Percentiles rank a stretch among this genome's conserved stretches.
phyloP scores from a whole-genome alignment of 2,113 vertebrate genomes.

The Butorides virescens region DNA sequence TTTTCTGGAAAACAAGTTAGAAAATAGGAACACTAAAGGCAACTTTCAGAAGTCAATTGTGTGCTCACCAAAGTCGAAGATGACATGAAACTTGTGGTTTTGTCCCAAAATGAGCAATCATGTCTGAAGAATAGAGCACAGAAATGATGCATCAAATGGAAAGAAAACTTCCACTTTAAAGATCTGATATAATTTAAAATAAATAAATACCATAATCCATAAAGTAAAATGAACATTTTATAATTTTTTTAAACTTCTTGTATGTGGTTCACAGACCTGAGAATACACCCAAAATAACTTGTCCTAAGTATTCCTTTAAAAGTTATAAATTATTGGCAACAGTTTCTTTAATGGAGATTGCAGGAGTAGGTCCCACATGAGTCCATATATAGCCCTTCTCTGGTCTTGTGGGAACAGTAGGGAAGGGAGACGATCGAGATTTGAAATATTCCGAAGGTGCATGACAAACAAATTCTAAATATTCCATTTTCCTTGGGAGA shows the following conservation, averaged over 20 bases:
- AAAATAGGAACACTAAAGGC: not conserved
- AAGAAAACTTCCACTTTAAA: not conserved
- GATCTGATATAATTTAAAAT: not conserved
- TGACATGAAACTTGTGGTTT: not conserved
- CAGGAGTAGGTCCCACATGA: conserved; percentile 89
- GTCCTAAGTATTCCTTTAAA: not conserved
- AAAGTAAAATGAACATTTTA: not conserved
- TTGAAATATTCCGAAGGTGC: conserved; percentile 98
- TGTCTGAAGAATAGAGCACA: not conserved
- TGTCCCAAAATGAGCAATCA: not conserved
- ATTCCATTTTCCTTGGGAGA: conserved; percentile 97
- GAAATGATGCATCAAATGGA: not conserved
- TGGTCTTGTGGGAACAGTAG: conserved; percentile 91
- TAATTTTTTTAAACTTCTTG: not conserved
- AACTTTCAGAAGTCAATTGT: not conserved
- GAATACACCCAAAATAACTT: not conserved
- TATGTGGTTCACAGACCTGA: not conserved
- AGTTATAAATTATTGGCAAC: conserved; percentile 80
- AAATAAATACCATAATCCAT: conserved; percentile 22
- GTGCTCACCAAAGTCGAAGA: not conserved
- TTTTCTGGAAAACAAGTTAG: not conserved
- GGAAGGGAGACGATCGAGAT: conserved; percentile 92
- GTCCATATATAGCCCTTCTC: conserved; percentile 98
- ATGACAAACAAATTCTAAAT: conserved; percentile 96
- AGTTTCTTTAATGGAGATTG: conserved; percentile 88